Base-by-base conservation (phyloP, 2,797 vertebrate species). In the Jordanella pulchra region DNA sequence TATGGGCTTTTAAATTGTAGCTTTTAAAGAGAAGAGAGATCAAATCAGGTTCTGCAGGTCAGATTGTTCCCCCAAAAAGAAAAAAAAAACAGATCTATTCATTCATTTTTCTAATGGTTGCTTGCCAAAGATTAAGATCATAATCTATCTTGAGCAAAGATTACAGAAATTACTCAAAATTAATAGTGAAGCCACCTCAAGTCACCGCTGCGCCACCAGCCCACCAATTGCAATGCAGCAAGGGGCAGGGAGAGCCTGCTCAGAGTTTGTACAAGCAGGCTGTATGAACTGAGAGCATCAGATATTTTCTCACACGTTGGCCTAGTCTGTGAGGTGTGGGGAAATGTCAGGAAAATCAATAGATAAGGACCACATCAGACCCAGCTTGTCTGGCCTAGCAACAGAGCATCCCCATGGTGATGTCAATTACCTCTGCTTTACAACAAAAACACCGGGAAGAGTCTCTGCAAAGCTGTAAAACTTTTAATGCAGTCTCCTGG, bases 301-400 rank as follows among this genome's bases (percentile, higher is more conserved):
- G 90, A 93, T 92, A 93, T 94, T 92, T 94, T 92, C 92, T 93
- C 93, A 92, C 90, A 93, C 90, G 91, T 92, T 92, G 92, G 91
- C 89, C 91, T 89, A 90, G 91, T 93, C 91, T 94, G 92, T 91
- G 93, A 93, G 92, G 93, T 93, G 91, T 86, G 90, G 90, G 89
- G 92, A 93, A 93, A 93, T 94, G 93, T 94, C 93, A 94, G 86
- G 86, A 91, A 94, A 94, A 94, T 94, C 93, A 88, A 94, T 94
- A 92, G 91, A 93, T 93, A 93, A 94, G 92, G 91, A 94, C 91
- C 91, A 93, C 91, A 93, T 94, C 92, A 93, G 91, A 92, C 92
- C 69, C 76, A 87, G 89, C 91, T 93, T 90, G 93, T 93, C 93
- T 93, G 92, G 90, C 91, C 92, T 89, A 91, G 93, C 90, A 93